Percentiles rank a stretch among this genome's conserved stretches.
phyloP scores from a whole-genome alignment of 1,140 invertebrate genomes.

The Dinothrombium tinctorium region DNA sequence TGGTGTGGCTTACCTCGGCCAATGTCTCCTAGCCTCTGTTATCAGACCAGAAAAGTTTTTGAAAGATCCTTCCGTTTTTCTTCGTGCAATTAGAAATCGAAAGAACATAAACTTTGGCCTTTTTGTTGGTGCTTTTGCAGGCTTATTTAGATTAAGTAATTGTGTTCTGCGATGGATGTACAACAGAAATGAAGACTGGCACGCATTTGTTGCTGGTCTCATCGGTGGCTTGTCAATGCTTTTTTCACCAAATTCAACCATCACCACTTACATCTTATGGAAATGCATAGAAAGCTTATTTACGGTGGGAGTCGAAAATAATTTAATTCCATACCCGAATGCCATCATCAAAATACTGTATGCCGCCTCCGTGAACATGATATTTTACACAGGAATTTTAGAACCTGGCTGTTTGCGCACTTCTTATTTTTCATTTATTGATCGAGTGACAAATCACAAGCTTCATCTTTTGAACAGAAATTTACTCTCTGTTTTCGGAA shows the following conservation, averaged over 20 bases:
- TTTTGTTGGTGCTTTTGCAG: conserved; percentile 6
- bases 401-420: conserved; percentile 48
- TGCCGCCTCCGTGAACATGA: conserved; percentile 44
- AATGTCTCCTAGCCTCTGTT: background rate
- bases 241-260: conserved; percentile 11
- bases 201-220: conserved; percentile 12
- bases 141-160: conserved; percentile 3
- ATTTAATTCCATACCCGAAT: conserved; percentile 21
- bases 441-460: conserved; percentile 44
- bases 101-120: background rate
- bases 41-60: background rate
- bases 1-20: background rate
- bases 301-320: conserved; percentile 6
- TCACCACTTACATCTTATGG: conserved; percentile 13
- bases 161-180: conserved; percentile 11
- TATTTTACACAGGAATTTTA: conserved; percentile 47
- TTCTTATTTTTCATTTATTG: conserved; percentile 59
- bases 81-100: background rate
- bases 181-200: background rate
- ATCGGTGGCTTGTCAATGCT: conserved; percentile 12
- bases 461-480: conserved; percentile 11
- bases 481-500: conserved; percentile 14
- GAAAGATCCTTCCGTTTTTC: background rate
- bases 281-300: conserved; percentile 12
- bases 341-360: conserved; percentile 37